A percentile compares a stretch with the other conserved stretches of the same genome.
Conservation (phyloP, 2,888 invertebrate genomes). For the Leuctra nigra region DNA sequence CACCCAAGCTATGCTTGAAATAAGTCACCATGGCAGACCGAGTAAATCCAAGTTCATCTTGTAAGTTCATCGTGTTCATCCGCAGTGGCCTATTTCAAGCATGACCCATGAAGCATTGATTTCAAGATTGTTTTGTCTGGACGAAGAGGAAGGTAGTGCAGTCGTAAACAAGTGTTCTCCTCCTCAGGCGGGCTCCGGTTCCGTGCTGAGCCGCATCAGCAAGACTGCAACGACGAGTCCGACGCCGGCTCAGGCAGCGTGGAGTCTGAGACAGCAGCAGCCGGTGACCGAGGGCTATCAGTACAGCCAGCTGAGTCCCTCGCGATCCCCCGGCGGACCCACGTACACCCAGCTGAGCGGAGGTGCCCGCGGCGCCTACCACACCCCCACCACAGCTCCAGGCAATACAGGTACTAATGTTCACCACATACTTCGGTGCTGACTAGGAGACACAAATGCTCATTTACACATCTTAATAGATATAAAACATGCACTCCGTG, state of each 20-base stretch:
- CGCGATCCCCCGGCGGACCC: conserved; percentile 75
- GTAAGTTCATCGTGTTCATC: too few species aligned
- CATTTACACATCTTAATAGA: too few species aligned
- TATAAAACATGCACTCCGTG: too few species aligned
- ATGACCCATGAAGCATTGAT: too few species aligned
- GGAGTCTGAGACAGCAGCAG: conserved; percentile 57
- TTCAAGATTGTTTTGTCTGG: too few species aligned
- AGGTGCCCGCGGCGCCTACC: conserved; percentile 51
- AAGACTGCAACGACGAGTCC: conserved; percentile 64
- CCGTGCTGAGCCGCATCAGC: conserved; percentile 56
- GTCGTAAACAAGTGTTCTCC: background rate
- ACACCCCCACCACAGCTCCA: conserved; percentile 39
- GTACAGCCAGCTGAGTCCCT: conserved; percentile 67
- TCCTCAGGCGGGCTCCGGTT: conserved; percentile 29
- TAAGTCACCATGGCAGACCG: too few species aligned
- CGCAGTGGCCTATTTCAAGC: too few species aligned
- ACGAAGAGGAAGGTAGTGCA: background rate
- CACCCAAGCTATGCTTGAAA: too few species aligned
- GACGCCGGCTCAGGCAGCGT: conserved; percentile 60
- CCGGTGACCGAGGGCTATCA: conserved; percentile 66
- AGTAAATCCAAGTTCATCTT: too few species aligned
- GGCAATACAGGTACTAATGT: conserved; percentile 29
- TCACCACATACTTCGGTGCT: too few species aligned
- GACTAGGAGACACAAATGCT: too few species aligned
- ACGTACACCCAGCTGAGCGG: conserved; percentile 74